Evolutionary conservation across 2,888 invertebrate species (phyloP).

Genomic region (Scelioninae gen. 2): DNA sequence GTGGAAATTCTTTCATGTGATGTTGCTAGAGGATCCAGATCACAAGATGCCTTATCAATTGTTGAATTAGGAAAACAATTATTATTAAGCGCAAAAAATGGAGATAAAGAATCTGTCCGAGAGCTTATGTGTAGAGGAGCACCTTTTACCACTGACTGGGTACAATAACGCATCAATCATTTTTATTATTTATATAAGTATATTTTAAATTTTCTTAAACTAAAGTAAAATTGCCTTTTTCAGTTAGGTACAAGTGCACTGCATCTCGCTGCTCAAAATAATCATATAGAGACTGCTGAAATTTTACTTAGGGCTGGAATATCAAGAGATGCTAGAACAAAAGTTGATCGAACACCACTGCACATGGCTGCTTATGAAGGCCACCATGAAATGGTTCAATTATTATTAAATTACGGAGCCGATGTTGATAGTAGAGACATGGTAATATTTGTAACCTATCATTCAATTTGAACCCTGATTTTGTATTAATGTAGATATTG

Average conservation of each 20-base stretch:
- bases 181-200: not conserved
- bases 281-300: slow-evolving; percentile 87
- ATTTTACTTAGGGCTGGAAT: slow-evolving; percentile 90
- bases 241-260: slow-evolving; percentile 93
- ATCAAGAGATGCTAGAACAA: slow-evolving; percentile 91
- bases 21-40: slow-evolving; percentile 65
- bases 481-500: no score
- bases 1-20: slow-evolving; percentile 70
- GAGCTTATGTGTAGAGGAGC: slow-evolving; percentile 90
- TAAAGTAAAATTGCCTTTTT: slow-evolving; percentile 50
- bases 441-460: slow-evolving; percentile 75
- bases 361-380: slow-evolving; percentile 93
- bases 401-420: slow-evolving; percentile 82
- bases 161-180: slow-evolving; percentile 72
- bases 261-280: slow-evolving; percentile 90
- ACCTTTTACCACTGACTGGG: slow-evolving; percentile 95
- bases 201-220: no score
- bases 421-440: slow-evolving; percentile 86
- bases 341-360: slow-evolving; percentile 93
- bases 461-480: not conserved
- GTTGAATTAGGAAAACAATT: slow-evolving; percentile 91
- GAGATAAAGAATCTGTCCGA: slow-evolving; percentile 85
- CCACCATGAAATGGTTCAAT: slow-evolving; percentile 83
- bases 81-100: slow-evolving; percentile 86
- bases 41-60: slow-evolving; percentile 75